These are phyloP conservation scores for Parascotia fuliginaria DNA, from an alignment of 2,888 invertebrate species.

Conservation along the genomic window DNA sequence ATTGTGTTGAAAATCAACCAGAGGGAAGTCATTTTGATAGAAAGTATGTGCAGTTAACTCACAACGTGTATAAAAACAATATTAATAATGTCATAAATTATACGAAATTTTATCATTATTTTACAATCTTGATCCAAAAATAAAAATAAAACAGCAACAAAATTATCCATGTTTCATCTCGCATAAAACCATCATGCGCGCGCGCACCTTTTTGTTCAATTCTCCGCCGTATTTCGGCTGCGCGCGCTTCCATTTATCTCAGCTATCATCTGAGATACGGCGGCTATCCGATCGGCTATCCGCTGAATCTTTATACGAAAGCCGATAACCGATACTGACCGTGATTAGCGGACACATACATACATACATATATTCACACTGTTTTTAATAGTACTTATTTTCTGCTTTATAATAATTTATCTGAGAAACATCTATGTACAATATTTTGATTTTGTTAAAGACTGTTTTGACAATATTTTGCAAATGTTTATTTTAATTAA, in stretches of 20 bases:
- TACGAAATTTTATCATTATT: background rate
- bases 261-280: slow-evolving; percentile 78
- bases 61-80: slow-evolving; percentile 8
- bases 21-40: no score
- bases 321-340: slow-evolving; percentile 61
- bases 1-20: no score
- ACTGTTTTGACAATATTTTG: no score
- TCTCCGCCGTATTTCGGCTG: slow-evolving; percentile 79
- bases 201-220: slow-evolving; percentile 73
- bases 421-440: no score
- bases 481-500: no score
- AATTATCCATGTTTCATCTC: slow-evolving; percentile 10
- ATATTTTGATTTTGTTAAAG: no score
- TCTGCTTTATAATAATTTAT: no score
- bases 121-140: background rate
- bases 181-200: slow-evolving; percentile 56
- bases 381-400: slow-evolving; percentile 24
- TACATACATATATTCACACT: slow-evolving; percentile 44
- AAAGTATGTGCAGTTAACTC: no score
- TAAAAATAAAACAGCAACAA: slow-evolving; percentile 1
- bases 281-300: slow-evolving; percentile 70
- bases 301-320: slow-evolving; percentile 71
- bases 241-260: slow-evolving; percentile 77
- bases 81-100: background rate
- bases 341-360: slow-evolving; percentile 73